These are phyloP conservation scores for Globodera ellingtonae DNA, from an alignment of 1,140 invertebrate genomes.

Conservation along the genomic window DNA sequence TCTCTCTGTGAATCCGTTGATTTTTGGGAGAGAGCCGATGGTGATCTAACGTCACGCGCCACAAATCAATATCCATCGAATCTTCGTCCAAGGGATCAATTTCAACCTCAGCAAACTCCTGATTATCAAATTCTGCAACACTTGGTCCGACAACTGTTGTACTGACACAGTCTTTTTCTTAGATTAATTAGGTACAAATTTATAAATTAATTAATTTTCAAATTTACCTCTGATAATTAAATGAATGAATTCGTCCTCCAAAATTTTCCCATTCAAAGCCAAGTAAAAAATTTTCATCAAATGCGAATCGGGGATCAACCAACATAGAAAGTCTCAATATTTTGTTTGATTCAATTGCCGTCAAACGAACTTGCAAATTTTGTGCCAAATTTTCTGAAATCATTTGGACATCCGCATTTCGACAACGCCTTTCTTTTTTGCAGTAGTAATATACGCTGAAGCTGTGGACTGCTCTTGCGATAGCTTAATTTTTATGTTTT, in stretches of 20 bases:
- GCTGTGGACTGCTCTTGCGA: too few relatives aligned
- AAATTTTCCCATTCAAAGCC: constrained; percentile 1
- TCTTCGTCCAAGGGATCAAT: background rate
- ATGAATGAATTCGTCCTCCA: constrained; percentile 6
- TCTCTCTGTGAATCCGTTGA: too few relatives aligned
- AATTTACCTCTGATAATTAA: background rate
- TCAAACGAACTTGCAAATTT: too few relatives aligned
- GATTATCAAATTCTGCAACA: background rate
- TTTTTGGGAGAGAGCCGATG: too few relatives aligned
- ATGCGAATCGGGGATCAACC: background rate
- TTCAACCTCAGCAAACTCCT: background rate
- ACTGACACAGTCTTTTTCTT: background rate
- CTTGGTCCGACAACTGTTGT: background rate
- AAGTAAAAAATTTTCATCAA: background rate
- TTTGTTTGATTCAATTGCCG: too few relatives aligned
- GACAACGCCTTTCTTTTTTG: too few relatives aligned
- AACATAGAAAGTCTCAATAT: background rate
- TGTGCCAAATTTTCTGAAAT: too few relatives aligned
- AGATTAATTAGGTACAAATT: background rate
- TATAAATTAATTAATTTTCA: background rate
- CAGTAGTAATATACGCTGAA: too few relatives aligned
- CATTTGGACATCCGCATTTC: too few relatives aligned
- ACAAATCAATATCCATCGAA: constrained; percentile 9
- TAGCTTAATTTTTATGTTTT: too few relatives aligned
- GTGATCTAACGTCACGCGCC: too few relatives aligned